A percentile compares a stretch with the other conserved stretches of the same genome.
Evolutionary conservation across 2,113 vertebrate genomes (phyloP).

Genomic region (Thomomys bottae): DNA sequence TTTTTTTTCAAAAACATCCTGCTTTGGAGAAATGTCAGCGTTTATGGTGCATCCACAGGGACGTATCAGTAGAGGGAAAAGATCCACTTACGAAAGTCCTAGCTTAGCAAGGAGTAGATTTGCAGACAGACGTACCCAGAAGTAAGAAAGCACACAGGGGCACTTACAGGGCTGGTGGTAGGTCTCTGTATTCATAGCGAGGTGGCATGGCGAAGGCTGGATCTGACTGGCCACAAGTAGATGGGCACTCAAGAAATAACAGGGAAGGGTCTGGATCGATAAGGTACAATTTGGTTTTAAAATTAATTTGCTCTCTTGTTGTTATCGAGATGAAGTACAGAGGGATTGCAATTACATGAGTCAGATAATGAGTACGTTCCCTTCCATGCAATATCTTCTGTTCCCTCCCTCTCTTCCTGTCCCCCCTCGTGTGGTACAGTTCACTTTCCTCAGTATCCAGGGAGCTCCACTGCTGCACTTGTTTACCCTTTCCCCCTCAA

Average conservation of each 20-base stretch:
- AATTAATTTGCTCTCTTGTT: too few relatives aligned
- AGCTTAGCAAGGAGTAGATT: constrained; percentile 4
- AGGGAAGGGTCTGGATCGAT: not conserved
- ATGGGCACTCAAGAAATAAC: not conserved
- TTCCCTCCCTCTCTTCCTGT: too few relatives aligned
- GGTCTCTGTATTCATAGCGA: not conserved
- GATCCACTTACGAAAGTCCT: constrained; percentile 58
- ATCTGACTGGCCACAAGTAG: not conserved
- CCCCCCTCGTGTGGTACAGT: too few relatives aligned
- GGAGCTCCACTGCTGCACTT: too few relatives aligned
- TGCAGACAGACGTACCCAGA: constrained; percentile 19
- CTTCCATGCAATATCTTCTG: too few relatives aligned
- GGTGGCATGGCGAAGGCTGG: not conserved
- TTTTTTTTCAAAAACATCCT: constrained; percentile 80
- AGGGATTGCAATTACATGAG: too few relatives aligned
- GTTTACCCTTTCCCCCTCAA: too few relatives aligned
- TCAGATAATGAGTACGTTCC: too few relatives aligned
- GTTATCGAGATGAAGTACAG: too few relatives aligned
- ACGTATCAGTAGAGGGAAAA: constrained; percentile 61
- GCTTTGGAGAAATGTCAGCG: constrained; percentile 77
- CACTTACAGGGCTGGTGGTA: not conserved
- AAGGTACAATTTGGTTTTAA: not conserved
- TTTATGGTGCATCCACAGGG: constrained; percentile 72
- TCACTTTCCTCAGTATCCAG: too few relatives aligned
- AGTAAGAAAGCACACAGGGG: not conserved